phyloP scores from a whole-genome alignment of 2,888 invertebrate genomes.

The Tenthredo distinguenda region DNA sequence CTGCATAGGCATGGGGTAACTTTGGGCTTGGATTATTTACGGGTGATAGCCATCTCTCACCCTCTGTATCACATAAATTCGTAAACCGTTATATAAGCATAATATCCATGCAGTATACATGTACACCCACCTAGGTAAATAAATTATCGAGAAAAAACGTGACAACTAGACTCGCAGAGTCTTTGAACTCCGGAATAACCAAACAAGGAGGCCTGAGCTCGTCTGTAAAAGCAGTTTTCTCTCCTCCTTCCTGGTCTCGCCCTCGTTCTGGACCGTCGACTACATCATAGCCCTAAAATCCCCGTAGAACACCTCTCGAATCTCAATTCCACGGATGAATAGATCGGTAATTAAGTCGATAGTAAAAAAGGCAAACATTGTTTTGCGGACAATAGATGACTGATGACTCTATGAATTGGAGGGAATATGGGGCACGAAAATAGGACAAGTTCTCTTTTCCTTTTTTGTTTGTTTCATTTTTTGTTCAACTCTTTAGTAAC shows the following conservation, averaged over 20 bases:
- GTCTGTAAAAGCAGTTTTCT: background rate
- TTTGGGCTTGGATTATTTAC: constrained; percentile 70
- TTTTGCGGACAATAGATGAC: constrained; percentile 51
- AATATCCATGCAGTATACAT: too few species aligned
- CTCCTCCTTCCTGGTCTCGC: background rate
- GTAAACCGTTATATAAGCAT: constrained; percentile 17
- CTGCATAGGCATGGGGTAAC: constrained; percentile 63
- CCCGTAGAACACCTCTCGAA: background rate
- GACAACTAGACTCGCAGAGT: background rate
- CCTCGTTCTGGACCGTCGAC: constrained; percentile 4
- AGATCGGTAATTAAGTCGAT: constrained; percentile 48
- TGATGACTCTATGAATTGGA: constrained; percentile 47
- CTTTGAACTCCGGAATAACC: background rate
- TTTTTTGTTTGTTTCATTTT: constrained; percentile 8
- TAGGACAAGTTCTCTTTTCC: background rate
- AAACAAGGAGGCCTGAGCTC: background rate
- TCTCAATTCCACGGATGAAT: constrained; percentile 50
- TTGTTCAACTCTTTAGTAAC: constrained; percentile 30
- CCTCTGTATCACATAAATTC: constrained; percentile 44
- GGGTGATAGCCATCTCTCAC: constrained; percentile 64
- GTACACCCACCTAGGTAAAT: background rate
- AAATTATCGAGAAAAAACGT: constrained; percentile 15
- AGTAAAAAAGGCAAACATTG: constrained; percentile 52
- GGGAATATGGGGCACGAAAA: constrained; percentile 13
- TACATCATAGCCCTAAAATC: constrained; percentile 1